Conservation (phyloP, 2,797 vertebrate species). For the Sylvilagus floridanus region DNA sequence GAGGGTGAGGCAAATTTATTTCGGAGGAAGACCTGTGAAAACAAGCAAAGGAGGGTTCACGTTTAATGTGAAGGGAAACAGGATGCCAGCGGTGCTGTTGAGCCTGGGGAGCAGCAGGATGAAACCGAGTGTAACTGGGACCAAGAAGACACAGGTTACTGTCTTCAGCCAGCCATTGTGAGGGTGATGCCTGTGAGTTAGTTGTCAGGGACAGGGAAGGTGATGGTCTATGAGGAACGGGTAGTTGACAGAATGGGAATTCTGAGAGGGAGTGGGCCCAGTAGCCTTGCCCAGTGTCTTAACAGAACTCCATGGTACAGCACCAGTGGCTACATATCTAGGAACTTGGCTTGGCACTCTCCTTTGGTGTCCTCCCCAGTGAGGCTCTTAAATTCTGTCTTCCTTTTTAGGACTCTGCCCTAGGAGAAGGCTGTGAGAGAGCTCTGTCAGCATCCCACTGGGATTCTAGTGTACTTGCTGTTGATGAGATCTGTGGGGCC, state of each 20-base stretch:
- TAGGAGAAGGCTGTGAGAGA: not conserved
- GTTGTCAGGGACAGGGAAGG: not conserved
- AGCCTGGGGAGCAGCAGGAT: not conserved
- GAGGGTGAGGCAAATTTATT: slow-evolving; percentile 13
- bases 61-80: not conserved
- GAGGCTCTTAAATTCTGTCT: not conserved
- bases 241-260: not conserved
- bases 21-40: slow-evolving; percentile 52
- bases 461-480: not conserved
- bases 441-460: not conserved
- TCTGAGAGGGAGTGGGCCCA: not conserved
- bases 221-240: not conserved
- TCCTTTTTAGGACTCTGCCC: not conserved
- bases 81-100: not conserved
- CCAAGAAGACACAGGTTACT: not conserved
- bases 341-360: not conserved
- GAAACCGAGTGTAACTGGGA: not conserved
- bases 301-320: not conserved
- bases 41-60: not conserved
- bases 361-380: not conserved
- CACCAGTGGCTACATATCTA: not conserved
- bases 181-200: not conserved
- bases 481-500: not conserved
- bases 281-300: not conserved
- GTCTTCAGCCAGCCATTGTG: not conserved